Evolutionary conservation across 2,888 invertebrate genomes (phyloP), one percentile per base, ranked within the genome.

Genomic region (Dynastes maya): DNA sequence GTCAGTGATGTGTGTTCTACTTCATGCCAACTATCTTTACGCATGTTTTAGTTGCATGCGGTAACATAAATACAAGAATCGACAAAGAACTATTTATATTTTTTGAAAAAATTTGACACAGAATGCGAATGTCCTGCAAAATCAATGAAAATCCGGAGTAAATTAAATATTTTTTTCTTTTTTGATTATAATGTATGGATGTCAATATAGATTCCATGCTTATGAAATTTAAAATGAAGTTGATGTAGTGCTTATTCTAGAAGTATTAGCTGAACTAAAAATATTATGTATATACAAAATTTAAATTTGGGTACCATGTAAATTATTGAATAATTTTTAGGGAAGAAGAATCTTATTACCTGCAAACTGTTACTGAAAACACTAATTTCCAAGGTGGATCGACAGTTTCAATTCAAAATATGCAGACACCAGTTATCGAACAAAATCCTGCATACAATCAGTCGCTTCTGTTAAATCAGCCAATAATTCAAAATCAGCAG

Each of bases 281-380:
- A 77, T 77, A 70, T 77, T 40, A 61, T 70, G 63, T 77, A 58
- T 77, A 67, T 29, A 58, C 68, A 72, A 64, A 49, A 53, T 64
- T 64, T 72, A 55, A 67, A 67, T 63, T 68, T 58, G 8, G 6
- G 22, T 51, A 49, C 13, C 61, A 61, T 61, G 27, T 22, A 40
- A 74, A 61, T 27, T 40, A 74, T n/a, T 61, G 27, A 13, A 68
- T 29, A 32, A 55, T 78, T 78, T 78, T 78, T 55, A 78, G 78
- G 72, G 78, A 78, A 78, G 78, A 78, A 64, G 78, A 78, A 32
- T 63, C 78, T 53, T 78, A 72, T 37, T 78, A 64, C n/a, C 64
- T 72, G 32, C 71, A 78, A 72, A 53, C 70, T 65, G 71, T 53
- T 16, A 78, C 61, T 27, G 64, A 71, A 65, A 11, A 37, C 51